Conservation (phyloP, 2,797 vertebrate genomes). For the Orientallactaga sibirica region DNA sequence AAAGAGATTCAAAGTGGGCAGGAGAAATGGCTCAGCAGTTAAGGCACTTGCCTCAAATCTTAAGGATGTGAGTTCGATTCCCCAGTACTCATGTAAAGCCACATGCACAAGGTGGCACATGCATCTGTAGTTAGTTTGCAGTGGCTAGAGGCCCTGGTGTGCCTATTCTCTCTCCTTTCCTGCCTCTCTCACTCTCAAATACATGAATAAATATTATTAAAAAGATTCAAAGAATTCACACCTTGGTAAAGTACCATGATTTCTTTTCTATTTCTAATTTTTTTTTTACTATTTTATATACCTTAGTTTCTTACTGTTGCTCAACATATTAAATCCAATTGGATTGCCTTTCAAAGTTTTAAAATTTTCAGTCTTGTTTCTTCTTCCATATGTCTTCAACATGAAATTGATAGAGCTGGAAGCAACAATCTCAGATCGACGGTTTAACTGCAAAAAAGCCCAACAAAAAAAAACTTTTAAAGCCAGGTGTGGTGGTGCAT, state of each 20-base stretch:
- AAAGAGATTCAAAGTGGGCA: constrained; percentile 10
- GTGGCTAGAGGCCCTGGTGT: no score
- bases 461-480: constrained; percentile 4
- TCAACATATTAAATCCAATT: constrained; percentile 92
- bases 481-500: background rate
- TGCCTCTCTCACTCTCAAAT: background rate
- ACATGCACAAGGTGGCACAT: no score
- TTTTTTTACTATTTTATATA: constrained; percentile 80
- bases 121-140: no score
- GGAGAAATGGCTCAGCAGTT: no score
- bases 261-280: constrained; percentile 87
- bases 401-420: constrained; percentile 86
- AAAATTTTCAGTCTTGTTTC: constrained; percentile 87
- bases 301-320: constrained; percentile 92
- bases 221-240: constrained; percentile 40
- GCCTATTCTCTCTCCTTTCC: no score
- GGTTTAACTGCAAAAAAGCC: constrained; percentile 86
- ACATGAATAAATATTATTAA: background rate
- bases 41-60: no score
- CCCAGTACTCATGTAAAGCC: no score
- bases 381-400: constrained; percentile 92
- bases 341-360: constrained; percentile 90
- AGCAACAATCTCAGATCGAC: constrained; percentile 85
- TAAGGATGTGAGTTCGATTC: no score
- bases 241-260: background rate